Base-by-base conservation (phyloP, 1,140 invertebrate genomes). In the Diuraphis noxia region DNA sequence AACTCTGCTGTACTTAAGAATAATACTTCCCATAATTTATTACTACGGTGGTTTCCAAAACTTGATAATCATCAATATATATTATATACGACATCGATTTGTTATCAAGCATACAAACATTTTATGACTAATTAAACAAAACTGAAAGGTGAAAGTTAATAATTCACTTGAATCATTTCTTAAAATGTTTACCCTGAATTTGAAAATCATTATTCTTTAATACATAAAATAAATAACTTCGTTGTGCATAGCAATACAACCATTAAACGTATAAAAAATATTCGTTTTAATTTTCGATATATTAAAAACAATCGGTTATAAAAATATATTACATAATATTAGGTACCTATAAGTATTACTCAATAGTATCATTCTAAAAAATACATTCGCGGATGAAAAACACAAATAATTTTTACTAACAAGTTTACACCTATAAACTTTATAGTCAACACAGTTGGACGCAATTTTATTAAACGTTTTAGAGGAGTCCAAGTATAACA, bases 241-340 rank as follows among this genome's bases (percentile, higher is more conserved):
- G 13, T 72, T 13, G 1, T 72, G 34, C 21, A 79, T 79, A 36
- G 19, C 0, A 79, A 36, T 79, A 79, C 19, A 72, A n/a, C 34
- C 19, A 77, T 8, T 79, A 82, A 82, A 82, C 17, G 30, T 82
- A 13, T n/a, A 72, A 72, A 72, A 72, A 25, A 41, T 40, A 41
- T 82, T 82, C 3, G 9, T 41, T 41, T 82, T 41, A 41, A 72
- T 72, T 82, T 82, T 82, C 1, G 38, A 38, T 38, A 30, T 38
- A 87, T 25, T 52, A 52, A 36, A 87, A 87, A 56, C 56, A 56
- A 9, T 19, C 43, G 34, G 52, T 87, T 52, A 87, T 87, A 87
- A 52, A 87, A 87, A 87, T 87, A 52, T 46, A 85, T 49, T 34
- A 86, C 52, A 86, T 38, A 81, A 36, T 79, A 79, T 52, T 38